These are phyloP conservation scores for Sarcoramphus papa DNA, from an alignment of 2,797 vertebrate species.

Conservation along the genomic window DNA sequence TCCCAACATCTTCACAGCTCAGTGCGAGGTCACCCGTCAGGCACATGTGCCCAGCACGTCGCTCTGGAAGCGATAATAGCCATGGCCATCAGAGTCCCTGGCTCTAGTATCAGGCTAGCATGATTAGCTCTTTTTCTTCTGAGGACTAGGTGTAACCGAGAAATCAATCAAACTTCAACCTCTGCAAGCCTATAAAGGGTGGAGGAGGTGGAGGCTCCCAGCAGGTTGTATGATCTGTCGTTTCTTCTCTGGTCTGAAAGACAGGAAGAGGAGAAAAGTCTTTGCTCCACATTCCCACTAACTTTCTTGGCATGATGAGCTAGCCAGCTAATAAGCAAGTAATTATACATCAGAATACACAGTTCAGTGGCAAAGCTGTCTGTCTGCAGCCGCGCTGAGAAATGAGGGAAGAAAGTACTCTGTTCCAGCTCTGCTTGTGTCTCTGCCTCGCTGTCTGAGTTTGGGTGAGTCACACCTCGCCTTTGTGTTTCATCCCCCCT, in stretches of 20 bases:
- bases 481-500: neutral
- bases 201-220: neutral
- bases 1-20: neutral
- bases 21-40: fast-evolving
- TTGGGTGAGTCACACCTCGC: neutral
- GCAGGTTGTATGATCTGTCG: neutral
- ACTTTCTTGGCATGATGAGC: conserved; percentile 19
- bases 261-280: neutral
- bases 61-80: neutral
- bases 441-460: neutral
- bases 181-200: neutral
- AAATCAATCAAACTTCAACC: conserved; percentile 31
- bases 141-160: neutral
- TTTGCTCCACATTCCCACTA: neutral
- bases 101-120: neutral
- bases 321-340: conserved; percentile 36
- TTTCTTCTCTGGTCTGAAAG: neutral
- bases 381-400: neutral
- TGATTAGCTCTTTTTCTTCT: conserved; percentile 8
- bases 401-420: neutral
- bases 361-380: neutral
- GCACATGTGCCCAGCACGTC: neutral
- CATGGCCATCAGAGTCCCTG: neutral
- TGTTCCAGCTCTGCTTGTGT: neutral
- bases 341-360: conserved; percentile 18